These are phyloP conservation scores for Tragelaphus scriptus DNA, from an alignment of 2,113 vertebrate species.

Conservation along the genomic window DNA sequence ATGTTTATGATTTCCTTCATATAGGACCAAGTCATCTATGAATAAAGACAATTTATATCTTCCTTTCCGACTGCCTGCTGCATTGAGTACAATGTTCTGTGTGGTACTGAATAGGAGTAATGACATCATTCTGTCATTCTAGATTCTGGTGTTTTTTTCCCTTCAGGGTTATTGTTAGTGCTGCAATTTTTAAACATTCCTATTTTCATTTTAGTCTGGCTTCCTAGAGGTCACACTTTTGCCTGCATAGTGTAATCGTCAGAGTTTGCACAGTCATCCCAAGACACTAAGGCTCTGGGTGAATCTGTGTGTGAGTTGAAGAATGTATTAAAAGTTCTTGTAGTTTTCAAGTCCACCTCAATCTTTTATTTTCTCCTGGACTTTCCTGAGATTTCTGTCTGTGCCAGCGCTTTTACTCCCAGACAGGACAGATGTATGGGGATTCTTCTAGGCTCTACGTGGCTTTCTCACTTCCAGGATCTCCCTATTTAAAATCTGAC, in stretches of 20 bases:
- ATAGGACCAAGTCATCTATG: background rate
- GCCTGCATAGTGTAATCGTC: background rate
- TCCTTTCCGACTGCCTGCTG: background rate
- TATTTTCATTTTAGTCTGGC: background rate
- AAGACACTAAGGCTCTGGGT: background rate
- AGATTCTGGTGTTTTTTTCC: background rate
- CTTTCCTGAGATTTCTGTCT: background rate
- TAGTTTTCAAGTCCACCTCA: background rate
- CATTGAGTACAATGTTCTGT: background rate
- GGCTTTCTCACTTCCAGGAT: background rate
- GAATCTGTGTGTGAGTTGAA: background rate
- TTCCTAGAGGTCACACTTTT: background rate
- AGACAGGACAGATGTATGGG: background rate
- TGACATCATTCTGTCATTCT: background rate
- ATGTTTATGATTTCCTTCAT: background rate
- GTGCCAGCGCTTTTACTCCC: background rate
- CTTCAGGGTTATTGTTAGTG: background rate
- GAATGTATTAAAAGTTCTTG: background rate
- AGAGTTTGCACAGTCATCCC: background rate
- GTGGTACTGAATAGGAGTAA: background rate
- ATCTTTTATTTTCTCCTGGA: background rate
- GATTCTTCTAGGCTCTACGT: background rate
- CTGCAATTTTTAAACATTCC: background rate
- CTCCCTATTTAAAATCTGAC: background rate
- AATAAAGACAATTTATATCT: background rate